Conservation (phyloP, 2,113 vertebrate species). For the Acrocephalus kingi region DNA sequence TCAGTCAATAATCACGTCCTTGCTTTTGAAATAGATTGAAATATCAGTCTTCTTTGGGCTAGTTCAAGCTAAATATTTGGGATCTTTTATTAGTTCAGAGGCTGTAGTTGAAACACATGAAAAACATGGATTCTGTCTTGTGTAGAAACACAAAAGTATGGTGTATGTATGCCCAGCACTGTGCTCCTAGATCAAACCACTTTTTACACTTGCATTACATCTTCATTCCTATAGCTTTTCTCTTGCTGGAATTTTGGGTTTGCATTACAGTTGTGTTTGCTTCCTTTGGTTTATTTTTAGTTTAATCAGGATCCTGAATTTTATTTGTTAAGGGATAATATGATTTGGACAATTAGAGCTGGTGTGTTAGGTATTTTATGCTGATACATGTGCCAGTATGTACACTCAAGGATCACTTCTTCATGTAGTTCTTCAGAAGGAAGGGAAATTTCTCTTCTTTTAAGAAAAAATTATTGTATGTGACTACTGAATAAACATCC, state of each 20-base stretch:
- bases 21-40: not conserved
- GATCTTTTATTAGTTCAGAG: not conserved
- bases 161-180: rapidly evolving
- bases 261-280: not conserved
- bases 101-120: not conserved
- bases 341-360: not conserved
- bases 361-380: not conserved
- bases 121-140: not conserved
- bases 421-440: not conserved
- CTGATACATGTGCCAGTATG: not conserved
- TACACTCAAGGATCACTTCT: not conserved
- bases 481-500: not conserved
- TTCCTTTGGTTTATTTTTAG: not conserved
- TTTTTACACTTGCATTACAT: not conserved
- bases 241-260: not conserved
- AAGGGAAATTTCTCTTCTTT: not conserved
- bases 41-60: not conserved
- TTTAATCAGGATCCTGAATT: not conserved
- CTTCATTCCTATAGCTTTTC: not conserved
- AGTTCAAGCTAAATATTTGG: not conserved
- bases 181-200: not conserved
- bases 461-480: not conserved
- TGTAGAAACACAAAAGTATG: not conserved
- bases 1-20: not conserved
- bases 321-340: not conserved